Conservation (phyloP, 2,888 invertebrate species). For the Agonopterix subpropinquella region DNA sequence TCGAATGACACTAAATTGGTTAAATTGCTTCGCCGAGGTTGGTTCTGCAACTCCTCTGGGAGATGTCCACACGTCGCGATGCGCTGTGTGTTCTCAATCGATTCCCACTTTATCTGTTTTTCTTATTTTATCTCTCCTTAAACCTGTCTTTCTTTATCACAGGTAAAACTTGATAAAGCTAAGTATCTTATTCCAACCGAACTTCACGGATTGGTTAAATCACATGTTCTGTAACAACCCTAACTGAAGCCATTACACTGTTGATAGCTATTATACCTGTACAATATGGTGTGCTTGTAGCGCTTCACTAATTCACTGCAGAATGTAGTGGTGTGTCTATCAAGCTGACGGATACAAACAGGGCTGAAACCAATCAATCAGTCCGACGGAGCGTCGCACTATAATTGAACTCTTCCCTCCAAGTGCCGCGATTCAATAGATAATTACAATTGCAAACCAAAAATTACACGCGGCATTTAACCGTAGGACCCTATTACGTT, state of each 20-base stretch:
- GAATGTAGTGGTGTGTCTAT: constrained; percentile 48
- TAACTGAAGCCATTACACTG: background rate
- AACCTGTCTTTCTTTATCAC: background rate
- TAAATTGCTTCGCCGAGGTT: constrained; percentile 66
- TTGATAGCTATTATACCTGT: background rate
- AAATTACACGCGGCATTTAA: constrained; percentile 71
- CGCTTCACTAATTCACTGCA: constrained; percentile 50
- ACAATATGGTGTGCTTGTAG: constrained; percentile 26
- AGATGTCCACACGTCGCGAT: constrained; percentile 35
- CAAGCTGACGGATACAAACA: constrained; percentile 54
- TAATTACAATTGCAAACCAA: constrained; percentile 73
- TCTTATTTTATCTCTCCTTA: background rate
- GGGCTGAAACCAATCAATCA: constrained; percentile 68
- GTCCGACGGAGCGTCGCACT: constrained; percentile 54
- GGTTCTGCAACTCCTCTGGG: constrained; percentile 57
- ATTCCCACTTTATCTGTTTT: background rate
- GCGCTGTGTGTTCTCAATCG: background rate
- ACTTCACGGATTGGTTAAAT: too few relatives aligned
- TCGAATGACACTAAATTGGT: constrained; percentile 72
- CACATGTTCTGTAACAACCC: too few relatives aligned
- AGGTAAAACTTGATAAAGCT: too few relatives aligned
- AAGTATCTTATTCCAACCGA: too few relatives aligned
- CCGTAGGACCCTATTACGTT: constrained; percentile 64
- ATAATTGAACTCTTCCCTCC: constrained; percentile 70
- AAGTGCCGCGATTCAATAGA: constrained; percentile 60